Percentiles rank a stretch among this genome's conserved stretches.
Conservation (phyloP, 2,888 invertebrate genomes). For the Thymelicus acteon region DNA sequence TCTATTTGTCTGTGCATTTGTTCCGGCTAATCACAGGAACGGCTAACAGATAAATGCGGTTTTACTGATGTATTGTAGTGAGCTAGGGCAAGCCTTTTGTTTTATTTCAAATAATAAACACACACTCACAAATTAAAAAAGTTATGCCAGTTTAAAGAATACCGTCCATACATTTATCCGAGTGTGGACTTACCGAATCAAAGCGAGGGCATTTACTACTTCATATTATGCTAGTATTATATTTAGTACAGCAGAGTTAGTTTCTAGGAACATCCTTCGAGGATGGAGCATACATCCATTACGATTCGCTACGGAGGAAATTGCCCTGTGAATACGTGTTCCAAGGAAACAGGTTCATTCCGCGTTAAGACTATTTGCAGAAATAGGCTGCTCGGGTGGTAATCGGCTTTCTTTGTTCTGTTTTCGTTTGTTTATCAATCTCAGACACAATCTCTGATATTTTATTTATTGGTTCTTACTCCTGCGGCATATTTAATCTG, state of each 20-base stretch:
- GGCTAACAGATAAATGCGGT: not conserved
- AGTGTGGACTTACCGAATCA: not conserved
- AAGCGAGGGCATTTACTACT: not conserved
- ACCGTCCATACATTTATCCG: too few relatives aligned
- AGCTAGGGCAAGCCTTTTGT: too few relatives aligned
- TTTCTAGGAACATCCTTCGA: slow-evolving; percentile 23
- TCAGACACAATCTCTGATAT: too few relatives aligned
- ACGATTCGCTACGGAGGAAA: slow-evolving; percentile 30
- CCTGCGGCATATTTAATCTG: too few relatives aligned
- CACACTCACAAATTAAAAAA: too few relatives aligned
- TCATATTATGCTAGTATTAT: not conserved
- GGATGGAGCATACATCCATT: slow-evolving; percentile 29
- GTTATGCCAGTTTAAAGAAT: too few relatives aligned
- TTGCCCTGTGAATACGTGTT: slow-evolving; percentile 26
- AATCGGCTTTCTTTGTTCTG: not conserved
- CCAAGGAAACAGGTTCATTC: slow-evolving; percentile 16
- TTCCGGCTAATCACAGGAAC: too few relatives aligned
- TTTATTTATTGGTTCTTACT: too few relatives aligned
- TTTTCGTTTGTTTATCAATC: too few relatives aligned
- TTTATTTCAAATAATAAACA: too few relatives aligned
- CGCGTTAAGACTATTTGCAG: slow-evolving; percentile 20
- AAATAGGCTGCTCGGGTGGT: slow-evolving; percentile 13
- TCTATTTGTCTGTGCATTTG: too few relatives aligned
- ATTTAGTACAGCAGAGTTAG: not conserved
- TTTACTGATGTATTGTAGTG: not conserved